A percentile compares a stretch with the other conserved stretches of the same genome.
Conservation (phyloP, 2,888 invertebrate genomes). For the Caradrina clavipalpis region DNA sequence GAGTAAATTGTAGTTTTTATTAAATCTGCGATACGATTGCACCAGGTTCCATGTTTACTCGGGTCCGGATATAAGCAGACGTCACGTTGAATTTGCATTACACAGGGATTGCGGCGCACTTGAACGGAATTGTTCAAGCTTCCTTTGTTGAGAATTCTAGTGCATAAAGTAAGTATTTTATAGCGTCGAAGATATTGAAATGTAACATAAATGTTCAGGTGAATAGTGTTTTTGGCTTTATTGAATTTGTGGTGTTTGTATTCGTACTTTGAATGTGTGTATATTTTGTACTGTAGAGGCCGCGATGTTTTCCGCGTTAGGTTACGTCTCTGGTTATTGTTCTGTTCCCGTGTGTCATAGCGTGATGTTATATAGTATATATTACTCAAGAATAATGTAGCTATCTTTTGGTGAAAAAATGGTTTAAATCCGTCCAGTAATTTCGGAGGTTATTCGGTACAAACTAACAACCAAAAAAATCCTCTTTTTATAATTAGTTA, state of each 20-base stretch:
- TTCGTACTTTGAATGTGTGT: background rate
- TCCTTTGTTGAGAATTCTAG: constrained; percentile 48
- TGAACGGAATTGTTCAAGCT: constrained; percentile 54
- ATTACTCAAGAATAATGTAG: no score
- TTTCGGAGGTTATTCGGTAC: no score
- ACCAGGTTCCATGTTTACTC: constrained; percentile 44
- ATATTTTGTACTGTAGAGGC: background rate
- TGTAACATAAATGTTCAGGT: constrained; percentile 32
- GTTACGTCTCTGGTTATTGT: no score
- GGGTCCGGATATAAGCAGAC: constrained; percentile 54
- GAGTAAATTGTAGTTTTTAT: constrained; percentile 34
- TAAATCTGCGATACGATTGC: constrained; percentile 38
- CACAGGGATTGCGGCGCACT: constrained; percentile 57
- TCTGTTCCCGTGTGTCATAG: no score
- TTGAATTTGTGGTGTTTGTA: constrained; percentile 1
- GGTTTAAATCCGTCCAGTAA: no score
- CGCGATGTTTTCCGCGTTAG: no score
- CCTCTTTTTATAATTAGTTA: no score
- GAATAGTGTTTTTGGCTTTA: constrained; percentile 21
- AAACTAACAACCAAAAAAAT: no score
- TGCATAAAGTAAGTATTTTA: constrained; percentile 56
- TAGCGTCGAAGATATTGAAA: constrained; percentile 57
- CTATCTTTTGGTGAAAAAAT: no score
- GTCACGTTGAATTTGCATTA: constrained; percentile 63
- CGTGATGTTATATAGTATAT: no score